Percentiles rank a stretch among this genome's conserved stretches.
Conservation (phyloP, 2,113 vertebrate species). For the Dasyurus viverrinus region DNA sequence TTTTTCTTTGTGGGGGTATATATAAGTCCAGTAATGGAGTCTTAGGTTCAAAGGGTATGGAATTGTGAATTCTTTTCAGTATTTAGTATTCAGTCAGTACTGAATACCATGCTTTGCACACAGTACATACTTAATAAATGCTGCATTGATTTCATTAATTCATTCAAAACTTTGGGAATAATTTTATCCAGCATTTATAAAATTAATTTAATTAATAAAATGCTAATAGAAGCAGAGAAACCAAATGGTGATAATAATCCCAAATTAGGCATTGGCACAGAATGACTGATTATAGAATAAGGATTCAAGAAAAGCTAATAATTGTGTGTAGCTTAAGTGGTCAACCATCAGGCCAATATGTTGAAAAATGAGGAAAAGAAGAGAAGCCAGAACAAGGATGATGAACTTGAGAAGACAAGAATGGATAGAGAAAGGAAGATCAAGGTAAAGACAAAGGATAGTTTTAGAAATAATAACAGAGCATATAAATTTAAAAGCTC, state of each 20-base stretch:
- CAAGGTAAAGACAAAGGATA: neutral
- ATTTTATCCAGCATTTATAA: neutral
- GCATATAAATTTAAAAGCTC: neutral
- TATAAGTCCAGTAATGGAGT: neutral
- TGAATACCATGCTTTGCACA: neutral
- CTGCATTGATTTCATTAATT: neutral
- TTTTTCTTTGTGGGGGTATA: neutral
- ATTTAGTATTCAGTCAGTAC: neutral
- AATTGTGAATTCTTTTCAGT: neutral
- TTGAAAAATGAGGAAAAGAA: neutral
- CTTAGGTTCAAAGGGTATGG: neutral
- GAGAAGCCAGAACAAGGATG: neutral
- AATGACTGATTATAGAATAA: neutral
- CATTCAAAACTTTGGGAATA: neutral
- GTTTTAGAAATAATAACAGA: neutral
- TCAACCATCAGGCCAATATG: neutral
- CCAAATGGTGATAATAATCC: neutral
- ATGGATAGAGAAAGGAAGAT: neutral
- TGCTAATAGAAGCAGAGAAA: neutral
- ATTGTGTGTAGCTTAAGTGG: neutral
- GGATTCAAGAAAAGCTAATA: neutral
- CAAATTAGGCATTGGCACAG: neutral
- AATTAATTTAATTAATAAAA: neutral
- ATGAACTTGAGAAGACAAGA: neutral
- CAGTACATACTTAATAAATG: neutral